A percentile compares a stretch with the other conserved stretches of the same genome.
phyloP scores from a whole-genome alignment of 2,113 vertebrate genomes.

The Solea solea region DNA sequence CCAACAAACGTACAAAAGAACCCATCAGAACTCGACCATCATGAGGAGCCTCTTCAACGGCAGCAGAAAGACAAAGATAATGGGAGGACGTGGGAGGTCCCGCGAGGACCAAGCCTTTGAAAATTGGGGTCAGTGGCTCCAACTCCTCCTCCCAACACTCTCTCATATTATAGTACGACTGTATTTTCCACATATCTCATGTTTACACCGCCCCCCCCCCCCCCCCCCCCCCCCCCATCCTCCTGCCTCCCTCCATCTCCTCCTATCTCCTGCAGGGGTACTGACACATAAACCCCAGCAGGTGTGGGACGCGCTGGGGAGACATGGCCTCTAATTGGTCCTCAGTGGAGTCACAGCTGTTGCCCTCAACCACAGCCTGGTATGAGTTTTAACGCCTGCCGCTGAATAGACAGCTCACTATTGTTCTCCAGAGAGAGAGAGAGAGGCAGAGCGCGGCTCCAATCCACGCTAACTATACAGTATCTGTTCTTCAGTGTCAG shows the following conservation, averaged over 20 bases:
- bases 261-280: conserved; percentile 60
- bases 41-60: conserved; percentile 64
- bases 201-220: conserved; percentile 31
- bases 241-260: conserved; percentile 3
- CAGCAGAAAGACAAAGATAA: conserved; percentile 66
- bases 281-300: conserved; percentile 79
- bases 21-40: conserved; percentile 67
- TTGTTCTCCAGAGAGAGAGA: conserved; percentile 59
- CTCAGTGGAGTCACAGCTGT: conserved; percentile 78
- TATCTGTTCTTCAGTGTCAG: conserved; percentile 32
- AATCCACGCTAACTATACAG: conserved; percentile 45
- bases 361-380: conserved; percentile 68
- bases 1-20: conserved; percentile 61
- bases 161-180: conserved; percentile 37
- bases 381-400: conserved; percentile 58
- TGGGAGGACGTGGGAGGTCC: conserved; percentile 72
- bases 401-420: conserved; percentile 63
- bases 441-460: conserved; percentile 49
- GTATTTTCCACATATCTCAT: conserved; percentile 37
- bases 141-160: conserved; percentile 35
- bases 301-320: conserved; percentile 70
- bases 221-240: conserved; percentile 17
- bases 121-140: conserved; percentile 76
- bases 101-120: conserved; percentile 58
- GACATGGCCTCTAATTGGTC: conserved; percentile 78